Percentiles rank a stretch among this genome's conserved stretches.
phyloP scores from a whole-genome alignment of 2,888 invertebrate genomes.

The Polyommatus iphigenia region DNA sequence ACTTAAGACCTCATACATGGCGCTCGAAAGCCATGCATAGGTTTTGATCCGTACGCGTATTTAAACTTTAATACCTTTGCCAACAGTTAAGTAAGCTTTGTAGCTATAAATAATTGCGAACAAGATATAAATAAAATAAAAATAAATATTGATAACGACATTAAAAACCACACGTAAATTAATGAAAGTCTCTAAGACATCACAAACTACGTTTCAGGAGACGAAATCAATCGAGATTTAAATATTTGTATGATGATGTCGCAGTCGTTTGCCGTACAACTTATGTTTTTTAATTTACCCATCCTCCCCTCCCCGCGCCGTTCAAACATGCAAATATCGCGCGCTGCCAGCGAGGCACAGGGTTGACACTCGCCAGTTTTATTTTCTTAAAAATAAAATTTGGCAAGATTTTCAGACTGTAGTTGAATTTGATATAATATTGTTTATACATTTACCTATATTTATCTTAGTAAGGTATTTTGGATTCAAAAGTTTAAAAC shows the following conservation, averaged over 20 bases:
- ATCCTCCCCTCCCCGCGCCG: neutral
- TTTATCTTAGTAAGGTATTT: too few species aligned
- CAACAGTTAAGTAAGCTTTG: too few species aligned
- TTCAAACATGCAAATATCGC: constrained; percentile 43
- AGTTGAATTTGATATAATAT: neutral
- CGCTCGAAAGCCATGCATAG: too few species aligned
- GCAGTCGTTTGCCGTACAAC: constrained; percentile 26
- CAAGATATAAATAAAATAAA: too few species aligned
- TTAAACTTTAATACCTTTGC: too few species aligned
- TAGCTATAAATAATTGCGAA: too few species aligned
- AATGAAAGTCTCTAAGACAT: neutral
- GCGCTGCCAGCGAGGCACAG: constrained; percentile 34
- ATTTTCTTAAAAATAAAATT: neutral
- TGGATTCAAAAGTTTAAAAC: too few species aligned
- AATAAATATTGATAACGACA: too few species aligned
- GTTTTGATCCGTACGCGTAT: too few species aligned
- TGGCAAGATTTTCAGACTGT: neutral
- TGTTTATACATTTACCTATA: neutral
- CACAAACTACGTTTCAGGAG: neutral
- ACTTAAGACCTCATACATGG: too few species aligned
- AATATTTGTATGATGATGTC: constrained; percentile 26
- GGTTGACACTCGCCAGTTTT: neutral
- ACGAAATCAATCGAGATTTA: neutral
- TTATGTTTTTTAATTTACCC: constrained; percentile 45
- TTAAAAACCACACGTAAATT: too few species aligned